Evolutionary conservation across 2,113 vertebrate genomes (phyloP).

Genomic region (Silurus meridionalis): DNA sequence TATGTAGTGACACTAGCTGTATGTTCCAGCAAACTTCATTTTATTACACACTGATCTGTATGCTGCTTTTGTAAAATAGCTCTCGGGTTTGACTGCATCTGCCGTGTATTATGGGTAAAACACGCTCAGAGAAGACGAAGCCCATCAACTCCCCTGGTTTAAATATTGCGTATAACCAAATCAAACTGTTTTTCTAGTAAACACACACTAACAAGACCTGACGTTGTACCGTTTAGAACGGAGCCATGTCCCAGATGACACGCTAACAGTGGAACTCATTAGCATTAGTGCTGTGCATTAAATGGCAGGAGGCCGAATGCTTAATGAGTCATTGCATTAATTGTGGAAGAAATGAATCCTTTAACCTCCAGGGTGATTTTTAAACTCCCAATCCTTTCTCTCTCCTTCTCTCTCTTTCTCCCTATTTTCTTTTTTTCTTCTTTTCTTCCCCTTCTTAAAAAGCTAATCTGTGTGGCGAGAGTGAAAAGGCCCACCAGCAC

Average conservation of each 20-base stretch:
- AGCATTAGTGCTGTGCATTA: constrained; percentile 65
- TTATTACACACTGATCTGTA: background rate
- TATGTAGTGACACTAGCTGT: background rate
- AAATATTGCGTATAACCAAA: background rate
- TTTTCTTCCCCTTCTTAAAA: constrained; percentile 12
- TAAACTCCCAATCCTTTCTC: constrained; percentile 84
- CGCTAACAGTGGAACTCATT: constrained; percentile 27
- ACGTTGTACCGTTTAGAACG: background rate
- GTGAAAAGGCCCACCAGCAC: constrained; percentile 36
- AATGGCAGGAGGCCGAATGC: constrained; percentile 80
- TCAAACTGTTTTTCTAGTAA: background rate
- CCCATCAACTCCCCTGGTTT: background rate
- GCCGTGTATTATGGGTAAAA: constrained; percentile 4
- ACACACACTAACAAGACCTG: background rate
- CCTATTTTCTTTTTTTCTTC: background rate
- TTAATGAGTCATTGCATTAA: constrained; percentile 88
- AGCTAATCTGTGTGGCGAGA: constrained; percentile 9
- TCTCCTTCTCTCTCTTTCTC: constrained; percentile 6
- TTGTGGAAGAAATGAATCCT: constrained; percentile 83
- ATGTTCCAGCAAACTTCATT: background rate
- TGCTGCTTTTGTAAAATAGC: background rate
- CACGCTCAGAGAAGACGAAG: background rate
- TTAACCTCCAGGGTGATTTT: constrained; percentile 86
- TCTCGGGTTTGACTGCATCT: background rate
- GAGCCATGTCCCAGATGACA: background rate